Percentiles rank a stretch among this genome's conserved stretches.
These are phyloP conservation scores for Theocolax elegans DNA, from an alignment of 1,140 invertebrate genomes.

Conservation along the genomic window DNA sequence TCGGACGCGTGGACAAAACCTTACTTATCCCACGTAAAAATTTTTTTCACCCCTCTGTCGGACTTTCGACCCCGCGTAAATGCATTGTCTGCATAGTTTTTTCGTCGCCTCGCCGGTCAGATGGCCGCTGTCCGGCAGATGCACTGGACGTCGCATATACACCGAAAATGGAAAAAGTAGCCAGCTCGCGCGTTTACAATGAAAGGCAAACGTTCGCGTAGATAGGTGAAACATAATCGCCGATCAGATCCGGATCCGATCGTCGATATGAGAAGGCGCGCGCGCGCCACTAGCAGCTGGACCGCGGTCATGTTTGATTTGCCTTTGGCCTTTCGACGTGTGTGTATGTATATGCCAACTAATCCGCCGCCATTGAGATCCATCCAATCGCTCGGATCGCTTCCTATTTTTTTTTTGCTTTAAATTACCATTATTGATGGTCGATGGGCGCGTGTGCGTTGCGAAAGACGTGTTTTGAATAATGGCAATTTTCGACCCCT, in stretches of 20 bases:
- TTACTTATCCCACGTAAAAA: slow-evolving; percentile 3
- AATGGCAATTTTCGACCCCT: not conserved
- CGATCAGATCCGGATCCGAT: slow-evolving; percentile 24
- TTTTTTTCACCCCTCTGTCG: slow-evolving; percentile 9
- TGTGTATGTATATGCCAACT: slow-evolving; percentile 1
- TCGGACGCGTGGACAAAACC: not conserved
- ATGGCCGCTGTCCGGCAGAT: slow-evolving; percentile 28
- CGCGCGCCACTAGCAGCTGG: slow-evolving; percentile 12
- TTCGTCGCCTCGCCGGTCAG: slow-evolving; percentile 10
- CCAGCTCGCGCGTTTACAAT: slow-evolving; percentile 5
- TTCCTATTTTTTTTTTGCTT: not conserved
- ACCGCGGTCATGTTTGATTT: slow-evolving; percentile 32
- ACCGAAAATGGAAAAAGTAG: not conserved
- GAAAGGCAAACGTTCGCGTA: slow-evolving; percentile 3
- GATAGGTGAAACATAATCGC: slow-evolving; percentile 37
- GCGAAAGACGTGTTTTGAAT: not conserved
- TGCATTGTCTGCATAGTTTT: too few species aligned
- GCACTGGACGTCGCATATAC: too few species aligned
- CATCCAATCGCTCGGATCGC: not conserved
- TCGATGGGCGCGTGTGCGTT: not conserved
- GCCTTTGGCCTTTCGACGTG: not conserved
- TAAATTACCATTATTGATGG: slow-evolving; percentile 13
- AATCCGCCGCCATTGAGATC: not conserved
- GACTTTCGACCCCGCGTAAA: too few species aligned
- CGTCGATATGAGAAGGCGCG: not conserved